phyloP scores from a whole-genome alignment of 2,888 invertebrate genomes.

The Amorpha juglandis region DNA sequence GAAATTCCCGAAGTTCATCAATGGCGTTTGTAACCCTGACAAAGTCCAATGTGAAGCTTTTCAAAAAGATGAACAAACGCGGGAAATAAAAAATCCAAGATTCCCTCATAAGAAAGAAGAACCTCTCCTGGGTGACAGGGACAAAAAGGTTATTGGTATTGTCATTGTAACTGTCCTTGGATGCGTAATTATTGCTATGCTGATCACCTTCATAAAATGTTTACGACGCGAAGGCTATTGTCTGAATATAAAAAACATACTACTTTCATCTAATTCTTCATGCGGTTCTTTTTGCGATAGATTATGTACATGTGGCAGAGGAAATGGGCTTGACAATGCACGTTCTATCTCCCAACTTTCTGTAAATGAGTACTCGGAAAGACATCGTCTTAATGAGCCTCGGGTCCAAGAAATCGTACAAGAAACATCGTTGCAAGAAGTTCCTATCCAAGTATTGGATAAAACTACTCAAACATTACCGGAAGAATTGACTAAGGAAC shows the following conservation, averaged over 20 bases:
- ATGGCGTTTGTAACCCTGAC: constrained; percentile 81
- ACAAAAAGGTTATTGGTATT: constrained; percentile 76
- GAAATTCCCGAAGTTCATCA: constrained; percentile 85
- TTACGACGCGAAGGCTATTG: constrained; percentile 84
- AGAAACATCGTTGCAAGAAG: constrained; percentile 60
- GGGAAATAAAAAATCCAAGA: constrained; percentile 74
- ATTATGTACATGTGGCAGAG: constrained; percentile 69
- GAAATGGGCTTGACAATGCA: constrained; percentile 82
- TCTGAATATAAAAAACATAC: constrained; percentile 65
- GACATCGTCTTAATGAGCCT: constrained; percentile 84
- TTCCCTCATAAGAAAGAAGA: constrained; percentile 70
- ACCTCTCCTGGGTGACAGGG: constrained; percentile 55
- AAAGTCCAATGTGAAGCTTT: constrained; percentile 84
- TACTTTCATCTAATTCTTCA: constrained; percentile 67
- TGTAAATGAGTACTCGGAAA: constrained; percentile 86
- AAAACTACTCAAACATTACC: constrained; percentile 89
- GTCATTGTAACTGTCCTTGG: constrained; percentile 81
- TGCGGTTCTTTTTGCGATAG: constrained; percentile 68
- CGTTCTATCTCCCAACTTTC: constrained; percentile 85
- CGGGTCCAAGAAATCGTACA: constrained; percentile 72
- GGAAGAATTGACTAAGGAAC: constrained; percentile 89
- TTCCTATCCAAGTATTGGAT: constrained; percentile 74
- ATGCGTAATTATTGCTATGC: constrained; percentile 79
- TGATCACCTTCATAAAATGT: constrained; percentile 84
- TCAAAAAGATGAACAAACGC: constrained; percentile 61